phyloP scores from a whole-genome alignment of 2,113 vertebrate genomes.

The Phaethornis superciliosus region DNA sequence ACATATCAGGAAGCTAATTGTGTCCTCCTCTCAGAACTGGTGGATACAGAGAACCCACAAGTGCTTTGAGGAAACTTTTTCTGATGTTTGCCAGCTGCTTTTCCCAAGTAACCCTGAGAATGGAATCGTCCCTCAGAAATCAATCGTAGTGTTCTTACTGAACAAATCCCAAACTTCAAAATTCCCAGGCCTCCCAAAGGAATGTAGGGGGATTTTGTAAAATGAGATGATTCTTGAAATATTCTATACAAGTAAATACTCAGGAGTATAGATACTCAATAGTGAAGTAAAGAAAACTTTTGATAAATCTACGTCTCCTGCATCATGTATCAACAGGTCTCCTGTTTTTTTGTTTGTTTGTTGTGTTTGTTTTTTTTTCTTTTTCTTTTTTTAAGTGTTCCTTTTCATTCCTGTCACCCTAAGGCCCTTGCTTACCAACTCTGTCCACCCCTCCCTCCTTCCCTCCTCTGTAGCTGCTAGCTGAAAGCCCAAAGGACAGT shows the following conservation, averaged over 20 bases:
- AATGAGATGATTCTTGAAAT: neutral
- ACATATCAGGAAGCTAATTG: neutral
- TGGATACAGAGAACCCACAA: fast-evolving
- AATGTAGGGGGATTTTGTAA: neutral
- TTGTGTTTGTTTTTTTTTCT: no score
- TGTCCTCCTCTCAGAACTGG: neutral
- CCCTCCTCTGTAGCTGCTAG: neutral
- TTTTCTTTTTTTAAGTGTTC: neutral
- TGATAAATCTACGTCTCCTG: neutral
- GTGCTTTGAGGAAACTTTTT: neutral
- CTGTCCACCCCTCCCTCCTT: neutral
- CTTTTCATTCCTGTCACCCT: neutral
- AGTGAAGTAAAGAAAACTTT: neutral
- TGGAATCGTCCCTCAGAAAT: neutral
- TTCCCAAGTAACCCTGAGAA: neutral
- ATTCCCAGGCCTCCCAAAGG: neutral
- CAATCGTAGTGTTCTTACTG: neutral
- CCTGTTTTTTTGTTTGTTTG: neutral
- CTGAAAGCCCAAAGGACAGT: neutral
- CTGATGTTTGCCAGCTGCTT: neutral
- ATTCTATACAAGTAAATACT: neutral
- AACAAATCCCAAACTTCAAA: neutral
- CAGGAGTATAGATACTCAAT: neutral
- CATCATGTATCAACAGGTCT: neutral
- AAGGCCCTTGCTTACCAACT: neutral